Percentiles rank a stretch among this genome's conserved stretches.
Conservation (phyloP, 92 coral and sea anemone genomes). For the Epizoanthus rinbou region DNA sequence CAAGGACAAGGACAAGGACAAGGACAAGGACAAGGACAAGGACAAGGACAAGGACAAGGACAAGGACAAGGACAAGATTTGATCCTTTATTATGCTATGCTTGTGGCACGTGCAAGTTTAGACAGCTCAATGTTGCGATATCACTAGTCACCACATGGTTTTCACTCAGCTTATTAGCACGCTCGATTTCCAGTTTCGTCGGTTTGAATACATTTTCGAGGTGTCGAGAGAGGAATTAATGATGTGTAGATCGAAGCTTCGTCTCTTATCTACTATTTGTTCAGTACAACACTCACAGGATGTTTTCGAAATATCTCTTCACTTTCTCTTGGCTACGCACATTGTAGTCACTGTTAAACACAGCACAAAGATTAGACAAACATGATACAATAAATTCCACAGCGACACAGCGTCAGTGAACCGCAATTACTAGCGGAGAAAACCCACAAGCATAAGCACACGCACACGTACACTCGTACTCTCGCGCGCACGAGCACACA, state of each 20-base stretch:
- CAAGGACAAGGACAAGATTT: neutral
- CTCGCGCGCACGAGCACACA: no score
- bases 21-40: neutral
- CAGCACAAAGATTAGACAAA: no score
- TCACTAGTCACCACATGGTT: constrained; percentile 33
- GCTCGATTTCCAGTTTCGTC: constrained; percentile 25
- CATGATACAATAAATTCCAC: no score
- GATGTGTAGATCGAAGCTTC: neutral
- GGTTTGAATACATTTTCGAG: neutral
- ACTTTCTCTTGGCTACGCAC: no score
- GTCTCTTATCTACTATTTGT: neutral
- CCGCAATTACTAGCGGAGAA: no score
- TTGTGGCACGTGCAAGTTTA: constrained; percentile 10
- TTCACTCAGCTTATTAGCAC: constrained; percentile 45
- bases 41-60: neutral
- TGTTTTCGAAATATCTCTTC: no score
- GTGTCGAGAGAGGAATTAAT: constrained; percentile 33
- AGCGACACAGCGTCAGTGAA: no score
- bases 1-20: no score
- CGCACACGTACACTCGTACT: no score
- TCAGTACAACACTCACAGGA: neutral
- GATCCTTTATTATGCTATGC: neutral
- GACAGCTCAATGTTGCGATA: neutral
- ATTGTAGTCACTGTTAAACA: no score
- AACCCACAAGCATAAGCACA: no score